Evolutionary conservation across 2,113 vertebrate genomes (phyloP).

Genomic region (Oncorhynchus nerka): DNA sequence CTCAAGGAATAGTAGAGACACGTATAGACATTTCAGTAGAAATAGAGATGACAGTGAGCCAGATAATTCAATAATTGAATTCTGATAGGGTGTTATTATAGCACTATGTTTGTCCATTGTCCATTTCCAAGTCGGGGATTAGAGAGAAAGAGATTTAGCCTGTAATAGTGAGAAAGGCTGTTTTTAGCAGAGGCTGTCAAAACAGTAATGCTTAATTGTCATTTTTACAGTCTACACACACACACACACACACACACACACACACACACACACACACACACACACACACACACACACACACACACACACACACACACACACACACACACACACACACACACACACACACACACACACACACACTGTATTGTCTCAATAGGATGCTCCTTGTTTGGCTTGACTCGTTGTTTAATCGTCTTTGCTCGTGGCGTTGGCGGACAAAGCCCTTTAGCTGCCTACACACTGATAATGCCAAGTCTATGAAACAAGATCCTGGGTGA

Average conservation of each 20-base stretch:
- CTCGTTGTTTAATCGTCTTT: constrained; percentile 66
- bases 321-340: constrained; percentile 18
- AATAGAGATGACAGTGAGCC: background rate
- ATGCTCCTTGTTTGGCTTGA: constrained; percentile 59
- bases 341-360: constrained; percentile 10
- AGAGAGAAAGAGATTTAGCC: constrained; percentile 27
- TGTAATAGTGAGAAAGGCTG: constrained; percentile 25
- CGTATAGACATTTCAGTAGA: background rate
- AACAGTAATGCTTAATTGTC: constrained; percentile 64
- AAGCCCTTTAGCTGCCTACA: constrained; percentile 66
- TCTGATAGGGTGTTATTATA: constrained; percentile 15
- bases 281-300: constrained; percentile 13
- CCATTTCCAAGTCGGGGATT: constrained; percentile 21
- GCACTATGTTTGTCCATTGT: constrained; percentile 18
- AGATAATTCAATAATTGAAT: constrained; percentile 39
- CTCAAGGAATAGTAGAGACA: constrained; percentile 30
- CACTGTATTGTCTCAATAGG: constrained; percentile 34
- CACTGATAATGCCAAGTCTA: constrained; percentile 70
- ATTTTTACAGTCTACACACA: constrained; percentile 52
- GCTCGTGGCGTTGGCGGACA: constrained; percentile 60
- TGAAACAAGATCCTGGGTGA: constrained; percentile 63
- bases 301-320: constrained; percentile 10
- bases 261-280: constrained; percentile 5
- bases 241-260: constrained; percentile 11
- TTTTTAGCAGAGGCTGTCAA: constrained; percentile 47